These are phyloP conservation scores for Radopholus similis DNA, from an alignment of 1,140 invertebrate species.

Conservation along the genomic window DNA sequence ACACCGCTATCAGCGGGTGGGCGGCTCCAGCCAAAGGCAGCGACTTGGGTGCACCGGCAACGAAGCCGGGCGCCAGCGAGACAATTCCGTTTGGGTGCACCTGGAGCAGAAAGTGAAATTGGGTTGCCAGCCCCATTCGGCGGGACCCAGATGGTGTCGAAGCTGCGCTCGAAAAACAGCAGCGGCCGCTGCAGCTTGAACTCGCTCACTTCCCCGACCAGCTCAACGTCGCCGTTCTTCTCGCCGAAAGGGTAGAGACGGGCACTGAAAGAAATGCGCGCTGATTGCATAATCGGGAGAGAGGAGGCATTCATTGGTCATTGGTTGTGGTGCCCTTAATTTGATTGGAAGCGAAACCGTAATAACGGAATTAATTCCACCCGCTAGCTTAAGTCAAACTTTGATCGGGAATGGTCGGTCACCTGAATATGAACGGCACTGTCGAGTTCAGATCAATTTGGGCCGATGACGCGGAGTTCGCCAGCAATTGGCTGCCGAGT, in stretches of 20 bases:
- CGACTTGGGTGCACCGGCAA: slow-evolving; percentile 2
- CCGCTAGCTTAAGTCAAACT: neutral
- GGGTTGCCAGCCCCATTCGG: slow-evolving; percentile 3
- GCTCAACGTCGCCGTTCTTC: slow-evolving; percentile 28
- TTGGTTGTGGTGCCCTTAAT: no score
- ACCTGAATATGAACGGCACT: neutral
- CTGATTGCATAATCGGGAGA: no score
- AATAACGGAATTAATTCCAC: neutral
- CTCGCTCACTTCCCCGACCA: slow-evolving; percentile 23
- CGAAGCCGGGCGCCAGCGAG: slow-evolving; percentile 27
- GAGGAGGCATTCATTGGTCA: no score
- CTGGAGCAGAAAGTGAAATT: slow-evolving; percentile 1
- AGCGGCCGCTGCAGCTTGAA: slow-evolving; percentile 44
- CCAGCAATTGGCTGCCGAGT: no score
- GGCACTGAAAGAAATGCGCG: slow-evolving; percentile 22
- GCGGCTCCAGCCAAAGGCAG: slow-evolving; percentile 3
- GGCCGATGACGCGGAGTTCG: no score
- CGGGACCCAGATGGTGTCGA: slow-evolving; percentile 50
- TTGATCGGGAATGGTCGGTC: neutral
- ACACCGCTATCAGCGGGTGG: slow-evolving; percentile 42
- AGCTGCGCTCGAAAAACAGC: slow-evolving; percentile 47
- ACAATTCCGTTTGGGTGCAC: slow-evolving; percentile 41
- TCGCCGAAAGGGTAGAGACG: slow-evolving; percentile 51
- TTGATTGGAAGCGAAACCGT: neutral
- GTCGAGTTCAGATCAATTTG: neutral